Base-by-base conservation (phyloP, 2,797 vertebrate species). In the Cetoscarus ocellatus region DNA sequence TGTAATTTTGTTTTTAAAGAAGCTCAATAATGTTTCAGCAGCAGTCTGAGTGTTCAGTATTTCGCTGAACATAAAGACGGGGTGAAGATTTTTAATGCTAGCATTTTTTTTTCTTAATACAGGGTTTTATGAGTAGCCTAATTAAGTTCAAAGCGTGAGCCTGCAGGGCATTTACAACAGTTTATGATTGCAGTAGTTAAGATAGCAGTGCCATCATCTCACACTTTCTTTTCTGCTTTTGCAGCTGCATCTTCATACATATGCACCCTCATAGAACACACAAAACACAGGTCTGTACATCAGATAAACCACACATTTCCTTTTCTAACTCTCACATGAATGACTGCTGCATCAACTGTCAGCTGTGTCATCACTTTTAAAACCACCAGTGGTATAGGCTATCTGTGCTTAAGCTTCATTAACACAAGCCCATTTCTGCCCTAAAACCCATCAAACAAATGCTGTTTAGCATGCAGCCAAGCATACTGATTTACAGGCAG, bases 391-490 rank as follows among this genome's bases (percentile, higher is more conserved):
- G 56, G 39, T 39, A 12, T 1, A n/a, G n/a, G n/a, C n/a, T n/a
- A n/a, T 38, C 3, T 38, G 3, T n/a, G 14, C 27, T 38, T 54
- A 10, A 48, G 55, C 44, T 77, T 70, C 19, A 56, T 74, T 52
- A 51, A 52, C 17, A 39, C 40, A 39, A 50, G 44, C 34, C 34
- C 3, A 38, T 66, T 47, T 73, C 58, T 50, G 62, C 61, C n/a
- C 68, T 35, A 38, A 39, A 65, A 62, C 19, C 49, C 43, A 50
- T 63, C 79, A 74, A 77, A 83, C 84, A 74, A 67, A 70, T 0
- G 42, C 67, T 76, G 70, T 69, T 82, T 71, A 58, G 71, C 78
- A 77, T 85, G 83, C 81, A 89, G 73, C 83, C 70, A 60, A 61
- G 77, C 65, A 59, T 63, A 67, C 77, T 77, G 73, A 55, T 83